Evolutionary conservation across 2,888 invertebrate species (phyloP).

Genomic region (Silvanus unidentatus): DNA sequence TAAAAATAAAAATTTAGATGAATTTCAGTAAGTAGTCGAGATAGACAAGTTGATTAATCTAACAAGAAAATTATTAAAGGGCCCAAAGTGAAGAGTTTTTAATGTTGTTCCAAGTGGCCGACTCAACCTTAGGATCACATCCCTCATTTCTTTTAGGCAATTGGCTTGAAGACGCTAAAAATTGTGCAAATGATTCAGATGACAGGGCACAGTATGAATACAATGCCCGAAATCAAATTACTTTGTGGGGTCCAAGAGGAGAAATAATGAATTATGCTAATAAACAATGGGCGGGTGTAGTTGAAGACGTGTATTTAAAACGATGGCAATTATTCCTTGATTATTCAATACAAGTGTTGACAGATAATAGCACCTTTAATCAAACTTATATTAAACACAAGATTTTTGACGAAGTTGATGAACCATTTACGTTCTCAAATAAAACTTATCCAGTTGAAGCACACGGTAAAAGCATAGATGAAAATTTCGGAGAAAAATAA

Average conservation of each 20-base stretch:
- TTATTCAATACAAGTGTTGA: constrained; percentile 53
- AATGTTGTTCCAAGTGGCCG: constrained; percentile 49
- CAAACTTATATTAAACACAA: constrained; percentile 51
- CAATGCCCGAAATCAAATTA: constrained; percentile 89
- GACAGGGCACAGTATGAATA: constrained; percentile 58
- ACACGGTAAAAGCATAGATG: constrained; percentile 34
- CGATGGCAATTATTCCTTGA: constrained; percentile 70
- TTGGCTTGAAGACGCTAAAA: constrained; percentile 64
- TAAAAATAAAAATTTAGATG: constrained; percentile 35
- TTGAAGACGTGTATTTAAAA: constrained; percentile 63
- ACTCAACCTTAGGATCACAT: constrained; percentile 58
- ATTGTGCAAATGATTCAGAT: constrained; percentile 43
- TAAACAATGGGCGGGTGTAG: constrained; percentile 83
- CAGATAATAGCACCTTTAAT: constrained; percentile 52
- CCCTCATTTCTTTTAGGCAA: constrained; percentile 62
- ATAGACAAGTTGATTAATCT: too few species aligned
- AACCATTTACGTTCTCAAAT: constrained; percentile 57
- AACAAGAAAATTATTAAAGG: background rate
- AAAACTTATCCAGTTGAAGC: constrained; percentile 47
- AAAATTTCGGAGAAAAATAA: too few species aligned
- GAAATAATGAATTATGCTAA: constrained; percentile 89
- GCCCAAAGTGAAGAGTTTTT: background rate
- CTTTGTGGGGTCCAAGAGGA: constrained; percentile 87
- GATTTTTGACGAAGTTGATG: constrained; percentile 58
- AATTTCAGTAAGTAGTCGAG: constrained; percentile 41